Evolutionary conservation across 2,113 vertebrate species (phyloP).

Genomic region (Motacilla tschutschensis): DNA sequence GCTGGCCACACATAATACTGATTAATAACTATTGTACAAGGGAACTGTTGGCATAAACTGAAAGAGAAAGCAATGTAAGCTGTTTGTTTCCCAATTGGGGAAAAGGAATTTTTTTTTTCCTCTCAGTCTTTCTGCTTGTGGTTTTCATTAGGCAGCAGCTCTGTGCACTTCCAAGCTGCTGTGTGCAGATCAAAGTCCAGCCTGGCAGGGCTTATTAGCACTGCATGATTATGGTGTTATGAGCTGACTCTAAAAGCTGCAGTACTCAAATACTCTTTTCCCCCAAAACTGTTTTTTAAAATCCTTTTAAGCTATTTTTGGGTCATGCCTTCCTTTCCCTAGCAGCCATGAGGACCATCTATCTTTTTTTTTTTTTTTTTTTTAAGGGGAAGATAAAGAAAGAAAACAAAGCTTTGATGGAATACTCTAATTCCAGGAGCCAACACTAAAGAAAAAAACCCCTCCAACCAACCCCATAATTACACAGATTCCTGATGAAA

Average conservation of each 20-base stretch:
- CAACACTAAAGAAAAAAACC: not conserved
- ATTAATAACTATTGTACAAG: not conserved
- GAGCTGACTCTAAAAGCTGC: slow-evolving; percentile 37
- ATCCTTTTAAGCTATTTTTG: slow-evolving; percentile 9
- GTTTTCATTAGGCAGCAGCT: slow-evolving; percentile 44
- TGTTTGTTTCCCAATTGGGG: not conserved
- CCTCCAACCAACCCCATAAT: not conserved
- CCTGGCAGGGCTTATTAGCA: slow-evolving; percentile 49
- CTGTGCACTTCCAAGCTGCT: slow-evolving; percentile 17
- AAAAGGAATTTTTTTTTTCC: not conserved
- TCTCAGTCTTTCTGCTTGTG: slow-evolving; percentile 20
- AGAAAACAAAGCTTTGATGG: not conserved
- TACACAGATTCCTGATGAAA: not conserved
- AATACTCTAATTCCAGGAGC: not conserved
- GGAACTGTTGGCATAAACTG: slow-evolving; percentile 15
- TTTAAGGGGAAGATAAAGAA: not conserved
- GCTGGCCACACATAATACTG: not conserved
- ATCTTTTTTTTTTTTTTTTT: not conserved
- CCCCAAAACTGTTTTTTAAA: not conserved
- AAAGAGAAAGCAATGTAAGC: slow-evolving; percentile 32
- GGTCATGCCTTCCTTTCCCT: not conserved
- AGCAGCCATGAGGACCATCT: not conserved
- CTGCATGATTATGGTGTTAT: slow-evolving; percentile 33
- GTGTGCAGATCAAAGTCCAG: slow-evolving; percentile 55
- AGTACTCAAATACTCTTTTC: not conserved